These are phyloP conservation scores for Lepus townsendii DNA, from an alignment of 2,797 vertebrate species.

Conservation along the genomic window DNA sequence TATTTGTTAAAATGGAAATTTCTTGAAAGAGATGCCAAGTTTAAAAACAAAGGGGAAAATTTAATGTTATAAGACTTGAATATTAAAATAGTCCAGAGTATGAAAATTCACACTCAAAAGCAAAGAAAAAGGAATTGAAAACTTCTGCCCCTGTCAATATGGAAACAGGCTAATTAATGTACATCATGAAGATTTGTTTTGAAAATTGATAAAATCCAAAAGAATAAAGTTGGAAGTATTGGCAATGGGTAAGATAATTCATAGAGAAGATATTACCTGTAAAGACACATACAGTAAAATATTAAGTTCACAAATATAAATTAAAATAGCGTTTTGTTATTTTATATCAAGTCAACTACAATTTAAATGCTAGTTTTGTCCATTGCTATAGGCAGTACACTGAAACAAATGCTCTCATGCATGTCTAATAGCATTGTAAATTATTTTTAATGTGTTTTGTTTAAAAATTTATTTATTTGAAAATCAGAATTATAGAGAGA, in stretches of 20 bases:
- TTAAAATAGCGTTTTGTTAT: no score
- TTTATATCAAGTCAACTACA: background rate
- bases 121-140: background rate
- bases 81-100: background rate
- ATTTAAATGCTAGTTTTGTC: background rate
- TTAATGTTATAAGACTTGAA: background rate
- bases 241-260: background rate
- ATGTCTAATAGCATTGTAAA: background rate
- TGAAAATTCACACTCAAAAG: background rate
- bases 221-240: conserved; percentile 1
- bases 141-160: background rate
- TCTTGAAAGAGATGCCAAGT: background rate
- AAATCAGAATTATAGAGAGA: no score
- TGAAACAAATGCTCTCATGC: background rate
- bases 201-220: conserved; percentile 12
- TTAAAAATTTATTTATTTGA: no score
- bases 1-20: conserved; percentile 24
- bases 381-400: background rate
- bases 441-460: conserved; percentile 24
- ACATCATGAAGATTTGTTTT: background rate
- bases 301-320: background rate
- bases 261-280: background rate
- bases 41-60: background rate
- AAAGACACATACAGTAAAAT: background rate
- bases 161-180: background rate